Evolutionary conservation across 2,113 vertebrate genomes (phyloP), one percentile per base, ranked within the genome.

Genomic region (Cebidichthys violaceus): DNA sequence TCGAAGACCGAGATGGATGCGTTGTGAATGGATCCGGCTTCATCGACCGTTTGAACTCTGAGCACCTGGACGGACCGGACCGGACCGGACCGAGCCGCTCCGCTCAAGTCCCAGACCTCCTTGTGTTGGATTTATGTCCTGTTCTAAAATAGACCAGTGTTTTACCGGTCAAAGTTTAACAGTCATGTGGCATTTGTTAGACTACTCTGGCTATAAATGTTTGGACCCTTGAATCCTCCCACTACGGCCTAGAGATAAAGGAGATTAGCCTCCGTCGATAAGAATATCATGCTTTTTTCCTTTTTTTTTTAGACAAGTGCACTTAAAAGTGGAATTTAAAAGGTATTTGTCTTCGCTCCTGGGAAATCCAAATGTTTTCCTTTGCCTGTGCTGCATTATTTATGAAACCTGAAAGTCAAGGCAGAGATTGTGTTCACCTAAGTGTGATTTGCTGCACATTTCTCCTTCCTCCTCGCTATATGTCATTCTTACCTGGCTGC

Each of bases 271-370:
- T 54, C 13, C 37, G 68, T 37, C 13, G 6, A 70, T n/a, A 70
- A 54, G 47, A 54, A 70, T 54, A 70, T 24, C 47, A 54, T 37
- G 68, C 68, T 50, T 22, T 69, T 69, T 45, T 39, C 17, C 54
- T n/a, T 52, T 62, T n/a, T 52, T 62, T 66, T 70, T 64, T 9
- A 81, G 72, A 75, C 27, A 71, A 82, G 77, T 89, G 90, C 84
- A 90, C 88, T 89, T 90, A 81, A 91, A 90, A 91, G 91, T 83
- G 70, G 69, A 89, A 79, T 92, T 90, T 93, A 92, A 93, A 92
- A 95, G 85, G 81, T 88, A 94, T 94, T 92, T 93, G 91, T 92
- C 87, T 90, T 90, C 75, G 79, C 93, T 91, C 85, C 71, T 73
- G 83, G 90, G 91, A 86, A 90, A 92, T 81, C 88, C 89, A 86